Percentiles rank a stretch among this genome's conserved stretches.
phyloP scores from a whole-genome alignment of 2,113 vertebrate species.

The Plestiodon gilberti region DNA sequence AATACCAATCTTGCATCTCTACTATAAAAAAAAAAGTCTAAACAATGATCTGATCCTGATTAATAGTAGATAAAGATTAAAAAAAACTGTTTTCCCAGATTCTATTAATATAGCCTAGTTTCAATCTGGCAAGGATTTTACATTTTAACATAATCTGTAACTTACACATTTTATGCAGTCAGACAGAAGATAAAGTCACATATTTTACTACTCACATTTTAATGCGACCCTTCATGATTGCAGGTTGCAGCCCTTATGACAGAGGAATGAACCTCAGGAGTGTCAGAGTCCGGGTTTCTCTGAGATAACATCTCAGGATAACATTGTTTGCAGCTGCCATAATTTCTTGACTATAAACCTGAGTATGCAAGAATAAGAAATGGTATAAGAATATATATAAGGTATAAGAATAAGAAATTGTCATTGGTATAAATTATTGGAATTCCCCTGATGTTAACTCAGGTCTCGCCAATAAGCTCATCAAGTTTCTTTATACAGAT shows the following conservation, averaged over 20 bases:
- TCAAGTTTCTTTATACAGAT: not conserved
- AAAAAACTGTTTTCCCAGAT: slow-evolving; percentile 4
- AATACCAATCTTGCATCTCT: not conserved
- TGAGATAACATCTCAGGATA: not conserved
- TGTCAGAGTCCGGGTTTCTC: not conserved
- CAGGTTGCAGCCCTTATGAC: not conserved
- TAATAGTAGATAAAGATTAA: not conserved
- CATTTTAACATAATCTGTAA: not conserved
- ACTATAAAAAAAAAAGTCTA: not conserved
- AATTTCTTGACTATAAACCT: slow-evolving; percentile 31
- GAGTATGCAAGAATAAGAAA: not conserved
- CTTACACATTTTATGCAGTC: not conserved
- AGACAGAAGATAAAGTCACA: not conserved
- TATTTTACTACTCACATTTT: not conserved
- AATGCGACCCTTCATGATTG: not conserved
- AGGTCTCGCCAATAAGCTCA: not conserved
- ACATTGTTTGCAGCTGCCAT: not conserved
- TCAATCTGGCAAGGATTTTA: not conserved
- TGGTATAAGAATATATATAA: too few relatives aligned
- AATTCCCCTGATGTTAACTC: slow-evolving; percentile 6
- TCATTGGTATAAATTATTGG: not conserved
- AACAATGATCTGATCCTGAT: not conserved
- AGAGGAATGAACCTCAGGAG: slow-evolving; percentile 14
- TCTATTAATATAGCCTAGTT: not conserved
- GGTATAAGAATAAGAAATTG: too few relatives aligned